Conservation (phyloP, 1,140 invertebrate genomes). For the Rhopalosiphum padi region DNA sequence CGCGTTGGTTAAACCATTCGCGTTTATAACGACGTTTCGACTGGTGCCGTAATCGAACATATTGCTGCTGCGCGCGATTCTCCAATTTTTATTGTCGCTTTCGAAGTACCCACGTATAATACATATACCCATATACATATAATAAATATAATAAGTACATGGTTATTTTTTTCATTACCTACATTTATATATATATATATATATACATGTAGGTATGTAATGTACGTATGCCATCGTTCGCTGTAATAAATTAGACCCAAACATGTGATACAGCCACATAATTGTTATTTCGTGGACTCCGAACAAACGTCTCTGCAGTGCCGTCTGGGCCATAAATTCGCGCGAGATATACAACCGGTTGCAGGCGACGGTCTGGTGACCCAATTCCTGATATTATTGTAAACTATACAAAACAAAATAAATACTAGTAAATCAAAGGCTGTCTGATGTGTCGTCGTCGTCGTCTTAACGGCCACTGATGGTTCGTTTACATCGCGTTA, state of each 20-base stretch:
- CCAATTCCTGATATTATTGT: background rate
- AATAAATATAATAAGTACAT: background rate
- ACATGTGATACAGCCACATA: background rate
- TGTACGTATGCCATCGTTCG: background rate
- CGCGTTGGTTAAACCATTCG: background rate
- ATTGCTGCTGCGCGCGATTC: background rate
- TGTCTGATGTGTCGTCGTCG: background rate
- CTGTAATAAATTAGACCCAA: constrained; percentile 22
- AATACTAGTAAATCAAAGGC: background rate
- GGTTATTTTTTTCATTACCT: background rate
- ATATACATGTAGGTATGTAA: background rate
- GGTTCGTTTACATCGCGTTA: background rate
- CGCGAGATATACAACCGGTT: constrained; percentile 20
- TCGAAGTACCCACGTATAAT: background rate
- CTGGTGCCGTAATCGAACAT: background rate
- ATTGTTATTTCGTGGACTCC: constrained; percentile 26
- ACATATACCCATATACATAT: background rate
- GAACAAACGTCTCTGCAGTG: background rate
- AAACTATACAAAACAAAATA: constrained; percentile 13
- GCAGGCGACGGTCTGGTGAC: constrained; percentile 41
- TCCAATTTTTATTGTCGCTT: constrained; percentile 9
- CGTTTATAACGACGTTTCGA: background rate
- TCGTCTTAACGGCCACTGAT: background rate
- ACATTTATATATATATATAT: background rate
- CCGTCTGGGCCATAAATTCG: constrained; percentile 35